Percentiles rank a stretch among this genome's conserved stretches.
These are phyloP conservation scores for Macrosoma leucophasiata DNA, from an alignment of 2,888 invertebrate species.

Conservation along the genomic window DNA sequence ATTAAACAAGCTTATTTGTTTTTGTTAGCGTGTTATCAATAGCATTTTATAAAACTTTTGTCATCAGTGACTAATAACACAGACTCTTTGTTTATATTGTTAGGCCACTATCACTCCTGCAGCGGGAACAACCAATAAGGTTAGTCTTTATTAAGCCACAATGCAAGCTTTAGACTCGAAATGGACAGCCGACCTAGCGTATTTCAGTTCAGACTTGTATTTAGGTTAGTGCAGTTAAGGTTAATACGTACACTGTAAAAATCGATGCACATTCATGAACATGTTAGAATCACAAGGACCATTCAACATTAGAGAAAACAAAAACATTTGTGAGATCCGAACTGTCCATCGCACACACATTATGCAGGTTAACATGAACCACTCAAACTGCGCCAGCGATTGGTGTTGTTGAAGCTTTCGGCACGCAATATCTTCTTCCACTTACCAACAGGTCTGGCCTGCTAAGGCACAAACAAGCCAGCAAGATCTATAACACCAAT, in stretches of 20 bases:
- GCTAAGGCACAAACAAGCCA: slow-evolving; percentile 84
- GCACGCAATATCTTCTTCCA: slow-evolving; percentile 64
- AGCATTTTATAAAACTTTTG: slow-evolving; percentile 21
- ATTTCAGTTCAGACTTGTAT: slow-evolving; percentile 19
- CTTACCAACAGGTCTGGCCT: slow-evolving; percentile 85
- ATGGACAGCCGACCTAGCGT: slow-evolving; percentile 21
- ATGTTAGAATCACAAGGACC: slow-evolving; percentile 75
- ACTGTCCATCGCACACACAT: slow-evolving; percentile 70
- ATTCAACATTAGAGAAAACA: slow-evolving; percentile 63
- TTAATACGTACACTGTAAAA: slow-evolving; percentile 30
- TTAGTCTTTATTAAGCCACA: slow-evolving; percentile 19
- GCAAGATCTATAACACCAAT: slow-evolving; percentile 82
- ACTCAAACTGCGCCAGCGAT: slow-evolving; percentile 64
- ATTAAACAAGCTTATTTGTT: no score
- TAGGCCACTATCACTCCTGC: slow-evolving; percentile 14
- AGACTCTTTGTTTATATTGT: slow-evolving; percentile 27
- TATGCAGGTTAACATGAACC: slow-evolving; percentile 65
- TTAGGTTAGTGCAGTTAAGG: slow-evolving; percentile 17
- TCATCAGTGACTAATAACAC: slow-evolving; percentile 22
- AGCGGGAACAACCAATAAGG: slow-evolving; percentile 9
- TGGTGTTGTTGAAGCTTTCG: slow-evolving; percentile 59
- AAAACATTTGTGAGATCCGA: slow-evolving; percentile 43
- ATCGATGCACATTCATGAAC: slow-evolving; percentile 30
- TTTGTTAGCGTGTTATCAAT: slow-evolving; percentile 18
- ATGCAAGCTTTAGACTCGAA: slow-evolving; percentile 19